Evolutionary conservation across 2,113 vertebrate genomes (phyloP).

Genomic region (Cololabis saira): DNA sequence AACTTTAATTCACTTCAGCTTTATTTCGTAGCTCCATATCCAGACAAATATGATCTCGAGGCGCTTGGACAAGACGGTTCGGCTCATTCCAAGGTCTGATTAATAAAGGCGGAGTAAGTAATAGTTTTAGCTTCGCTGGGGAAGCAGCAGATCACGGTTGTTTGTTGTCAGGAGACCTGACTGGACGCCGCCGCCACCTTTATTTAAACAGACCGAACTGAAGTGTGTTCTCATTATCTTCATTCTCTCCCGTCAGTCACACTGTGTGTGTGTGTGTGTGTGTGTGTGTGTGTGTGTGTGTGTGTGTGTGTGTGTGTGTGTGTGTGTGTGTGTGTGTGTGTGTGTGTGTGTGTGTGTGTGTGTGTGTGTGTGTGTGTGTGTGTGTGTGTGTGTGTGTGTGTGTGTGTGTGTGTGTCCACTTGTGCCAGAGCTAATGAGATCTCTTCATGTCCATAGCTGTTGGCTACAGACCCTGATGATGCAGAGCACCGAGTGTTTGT

Average conservation of each 20-base stretch:
- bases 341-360: not conserved
- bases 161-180: not conserved
- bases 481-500: constrained; percentile 34
- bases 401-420: not conserved
- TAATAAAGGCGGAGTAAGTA: too few species aligned
- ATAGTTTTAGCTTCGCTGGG: too few species aligned
- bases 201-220: not conserved
- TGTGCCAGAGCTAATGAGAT: constrained; percentile 14
- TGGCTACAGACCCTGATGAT: constrained; percentile 25
- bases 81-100: too few species aligned
- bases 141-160: not conserved
- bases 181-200: too few species aligned
- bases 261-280: not conserved
- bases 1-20: too few species aligned
- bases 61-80: too few species aligned
- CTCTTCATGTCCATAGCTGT: constrained; percentile 10
- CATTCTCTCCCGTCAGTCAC: not conserved
- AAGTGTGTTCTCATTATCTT: not conserved
- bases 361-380: not conserved
- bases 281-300: not conserved
- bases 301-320: not conserved
- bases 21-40: too few species aligned
- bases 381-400: not conserved
- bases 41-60: not conserved
- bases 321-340: not conserved